phyloP scores from a whole-genome alignment of 2,888 invertebrate genomes.

The Kuschelorhynchus macadamiae region DNA sequence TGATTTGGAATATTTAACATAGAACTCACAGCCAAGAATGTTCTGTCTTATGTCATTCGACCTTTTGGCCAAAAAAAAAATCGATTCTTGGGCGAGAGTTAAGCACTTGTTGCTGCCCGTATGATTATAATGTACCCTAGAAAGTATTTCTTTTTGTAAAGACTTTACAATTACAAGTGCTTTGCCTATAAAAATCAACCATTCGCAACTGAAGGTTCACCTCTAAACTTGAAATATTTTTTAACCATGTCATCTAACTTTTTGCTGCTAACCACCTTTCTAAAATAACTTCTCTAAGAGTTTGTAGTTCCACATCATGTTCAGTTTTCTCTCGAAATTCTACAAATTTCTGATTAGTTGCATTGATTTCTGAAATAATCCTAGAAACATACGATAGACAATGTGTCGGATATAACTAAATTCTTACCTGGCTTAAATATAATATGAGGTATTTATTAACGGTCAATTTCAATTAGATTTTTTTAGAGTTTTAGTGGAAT shows the following conservation, averaged over 20 bases:
- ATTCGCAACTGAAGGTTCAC: slow-evolving; percentile 39
- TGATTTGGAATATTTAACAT: too few relatives aligned
- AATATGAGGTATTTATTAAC: too few relatives aligned
- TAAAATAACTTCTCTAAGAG: not conserved
- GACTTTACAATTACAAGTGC: slow-evolving; percentile 47
- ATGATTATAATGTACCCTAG: slow-evolving; percentile 29
- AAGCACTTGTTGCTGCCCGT: slow-evolving; percentile 12
- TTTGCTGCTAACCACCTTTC: not conserved
- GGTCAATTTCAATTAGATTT: too few relatives aligned
- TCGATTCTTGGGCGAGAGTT: not conserved
- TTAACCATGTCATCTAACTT: not conserved
- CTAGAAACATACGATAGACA: not conserved
- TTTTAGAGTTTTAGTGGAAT: too few relatives aligned
- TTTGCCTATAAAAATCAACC: slow-evolving; percentile 43
- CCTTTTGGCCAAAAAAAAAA: not conserved
- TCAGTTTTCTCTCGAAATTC: not conserved
- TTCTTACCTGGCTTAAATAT: too few relatives aligned
- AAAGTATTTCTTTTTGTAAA: slow-evolving; percentile 9
- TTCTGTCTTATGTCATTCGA: not conserved
- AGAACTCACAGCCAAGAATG: not conserved
- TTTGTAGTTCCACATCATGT: not conserved
- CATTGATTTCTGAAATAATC: not conserved
- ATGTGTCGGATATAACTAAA: too few relatives aligned
- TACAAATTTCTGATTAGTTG: not conserved
- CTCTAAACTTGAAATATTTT: slow-evolving; percentile 12